Conservation (phyloP, 2,797 vertebrate genomes). For the Lemur catta region DNA sequence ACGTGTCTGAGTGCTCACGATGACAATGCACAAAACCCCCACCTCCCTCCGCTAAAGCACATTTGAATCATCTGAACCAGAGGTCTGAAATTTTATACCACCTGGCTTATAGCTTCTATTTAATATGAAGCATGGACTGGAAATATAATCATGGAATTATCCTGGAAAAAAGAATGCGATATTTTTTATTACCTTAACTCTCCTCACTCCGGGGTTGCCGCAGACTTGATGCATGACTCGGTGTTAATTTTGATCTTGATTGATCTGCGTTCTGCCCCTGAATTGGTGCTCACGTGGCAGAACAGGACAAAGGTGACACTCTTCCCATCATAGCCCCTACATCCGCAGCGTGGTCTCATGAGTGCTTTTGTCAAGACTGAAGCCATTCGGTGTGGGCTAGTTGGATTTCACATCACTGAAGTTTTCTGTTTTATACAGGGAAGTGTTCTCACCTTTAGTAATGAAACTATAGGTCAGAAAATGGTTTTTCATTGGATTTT, state of each 20-base stretch:
- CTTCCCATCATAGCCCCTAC: accelerated
- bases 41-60: background rate
- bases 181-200: background rate
- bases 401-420: background rate
- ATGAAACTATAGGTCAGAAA: background rate
- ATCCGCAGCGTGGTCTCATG: background rate
- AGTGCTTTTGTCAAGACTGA: background rate
- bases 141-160: background rate
- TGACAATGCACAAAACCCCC: background rate
- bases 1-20: background rate
- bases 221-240: background rate
- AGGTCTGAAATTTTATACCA: background rate
- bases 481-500: background rate
- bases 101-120: background rate
- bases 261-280: background rate
- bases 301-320: background rate
- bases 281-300: background rate
- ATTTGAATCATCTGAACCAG: background rate
- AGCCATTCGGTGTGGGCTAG: background rate
- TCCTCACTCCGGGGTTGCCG: accelerated
- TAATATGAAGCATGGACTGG: background rate
- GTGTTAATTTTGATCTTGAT: background rate
- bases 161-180: background rate
- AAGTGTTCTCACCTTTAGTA: background rate
- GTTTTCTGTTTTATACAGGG: background rate